A percentile compares a stretch with the other conserved stretches of the same genome.
These are phyloP conservation scores for Melanogrammus aeglefinus DNA, from an alignment of 2,797 vertebrate species.

Conservation along the genomic window DNA sequence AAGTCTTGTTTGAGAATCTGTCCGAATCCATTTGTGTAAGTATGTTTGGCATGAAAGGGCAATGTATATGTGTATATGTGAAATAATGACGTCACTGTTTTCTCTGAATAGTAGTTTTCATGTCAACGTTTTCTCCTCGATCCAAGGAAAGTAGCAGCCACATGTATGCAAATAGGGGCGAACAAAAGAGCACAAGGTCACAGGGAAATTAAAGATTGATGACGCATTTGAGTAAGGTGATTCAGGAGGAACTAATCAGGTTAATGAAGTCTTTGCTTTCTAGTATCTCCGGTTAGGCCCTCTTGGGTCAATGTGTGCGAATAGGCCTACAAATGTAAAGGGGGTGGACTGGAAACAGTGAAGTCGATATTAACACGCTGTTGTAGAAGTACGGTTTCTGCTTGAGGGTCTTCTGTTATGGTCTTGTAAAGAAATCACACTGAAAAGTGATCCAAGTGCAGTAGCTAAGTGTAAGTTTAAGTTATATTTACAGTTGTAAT, in stretches of 20 bases:
- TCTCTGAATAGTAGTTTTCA: not conserved
- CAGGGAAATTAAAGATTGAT: slow-evolving; percentile 77
- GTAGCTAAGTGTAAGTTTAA: not conserved
- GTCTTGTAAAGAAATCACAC: not conserved
- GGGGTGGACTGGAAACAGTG: not conserved
- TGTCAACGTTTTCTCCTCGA: not conserved
- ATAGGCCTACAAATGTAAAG: not conserved
- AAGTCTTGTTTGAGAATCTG: slow-evolving; percentile 92
- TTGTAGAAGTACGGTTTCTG: not conserved
- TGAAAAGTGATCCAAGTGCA: not conserved
- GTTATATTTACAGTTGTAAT: too few relatives aligned
- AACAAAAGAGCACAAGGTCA: slow-evolving; percentile 65
- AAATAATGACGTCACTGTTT: not conserved
- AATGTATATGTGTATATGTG: not conserved
- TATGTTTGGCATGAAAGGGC: slow-evolving; percentile 28
- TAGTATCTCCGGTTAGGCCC: slow-evolving; percentile 33
- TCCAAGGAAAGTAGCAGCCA: slow-evolving; percentile 48
- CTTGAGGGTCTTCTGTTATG: not conserved
- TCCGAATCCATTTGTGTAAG: slow-evolving; percentile 84
- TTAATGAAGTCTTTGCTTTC: slow-evolving; percentile 72
- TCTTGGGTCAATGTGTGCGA: not conserved
- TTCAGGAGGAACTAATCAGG: slow-evolving; percentile 71
- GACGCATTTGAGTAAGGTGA: slow-evolving; percentile 74
- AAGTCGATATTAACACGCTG: not conserved
- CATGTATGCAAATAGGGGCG: slow-evolving; percentile 43